A percentile compares a stretch with the other conserved stretches of the same genome.
Conservation (phyloP, 2,888 invertebrate species). For the Athalia rosae region DNA sequence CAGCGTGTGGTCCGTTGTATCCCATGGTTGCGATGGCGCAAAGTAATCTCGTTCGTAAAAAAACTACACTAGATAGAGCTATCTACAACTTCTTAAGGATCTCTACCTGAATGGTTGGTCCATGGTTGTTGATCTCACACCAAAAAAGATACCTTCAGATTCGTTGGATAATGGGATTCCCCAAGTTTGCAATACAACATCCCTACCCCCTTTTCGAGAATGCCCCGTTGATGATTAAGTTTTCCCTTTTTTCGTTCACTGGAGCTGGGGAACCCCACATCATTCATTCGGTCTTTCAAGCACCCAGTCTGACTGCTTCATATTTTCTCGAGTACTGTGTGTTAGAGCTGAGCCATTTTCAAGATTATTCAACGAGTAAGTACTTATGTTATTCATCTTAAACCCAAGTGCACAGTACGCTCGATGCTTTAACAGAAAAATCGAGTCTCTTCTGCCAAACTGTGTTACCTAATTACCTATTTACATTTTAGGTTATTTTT, state of each 20-base stretch:
- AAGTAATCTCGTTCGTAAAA: too few species aligned
- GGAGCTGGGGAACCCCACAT: constrained; percentile 34
- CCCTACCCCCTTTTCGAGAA: not conserved
- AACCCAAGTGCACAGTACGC: not conserved
- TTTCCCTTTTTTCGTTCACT: constrained; percentile 11
- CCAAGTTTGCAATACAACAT: constrained; percentile 3
- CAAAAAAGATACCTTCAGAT: too few species aligned
- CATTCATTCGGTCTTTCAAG: not conserved
- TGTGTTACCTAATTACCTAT: not conserved
- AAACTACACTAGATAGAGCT: too few species aligned
- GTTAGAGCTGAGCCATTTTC: not conserved
- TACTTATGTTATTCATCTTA: not conserved
- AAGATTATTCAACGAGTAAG: not conserved
- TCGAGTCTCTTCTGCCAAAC: too few species aligned
- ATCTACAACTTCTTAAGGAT: too few species aligned
- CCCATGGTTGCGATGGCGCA: not conserved
- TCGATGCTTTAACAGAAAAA: not conserved
- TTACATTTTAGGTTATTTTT: constrained; percentile 27
- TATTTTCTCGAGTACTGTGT: not conserved
- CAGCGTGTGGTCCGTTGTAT: not conserved
- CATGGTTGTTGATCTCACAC: too few species aligned
- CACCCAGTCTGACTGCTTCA: not conserved
- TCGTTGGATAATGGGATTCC: constrained; percentile 18
- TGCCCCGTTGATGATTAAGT: not conserved
- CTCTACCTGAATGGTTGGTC: too few species aligned